A percentile compares a stretch with the other conserved stretches of the same genome.
These are phyloP conservation scores for Hirtodrosophila duncani DNA, from an alignment of 2,888 invertebrate species.

Conservation along the genomic window DNA sequence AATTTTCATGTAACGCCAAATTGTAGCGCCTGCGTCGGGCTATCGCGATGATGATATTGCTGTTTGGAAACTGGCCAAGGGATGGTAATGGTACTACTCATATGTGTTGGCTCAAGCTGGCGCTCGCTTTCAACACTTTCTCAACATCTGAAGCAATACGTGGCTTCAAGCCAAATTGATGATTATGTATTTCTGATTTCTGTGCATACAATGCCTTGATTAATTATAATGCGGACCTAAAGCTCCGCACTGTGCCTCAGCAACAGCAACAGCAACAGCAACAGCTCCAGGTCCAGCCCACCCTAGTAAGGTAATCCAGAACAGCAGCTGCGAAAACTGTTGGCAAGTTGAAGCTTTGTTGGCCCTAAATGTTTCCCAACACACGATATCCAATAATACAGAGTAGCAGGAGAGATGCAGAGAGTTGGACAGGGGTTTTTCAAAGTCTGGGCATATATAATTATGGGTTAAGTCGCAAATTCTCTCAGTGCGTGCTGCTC, in stretches of 20 bases:
- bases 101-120: constrained; percentile 33
- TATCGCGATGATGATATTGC: constrained; percentile 31
- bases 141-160: constrained; percentile 24
- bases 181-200: constrained; percentile 69
- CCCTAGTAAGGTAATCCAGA: too few relatives aligned
- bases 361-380: constrained; percentile 58
- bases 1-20: constrained; percentile 66
- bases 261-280: too few relatives aligned
- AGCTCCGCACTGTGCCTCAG: not conserved
- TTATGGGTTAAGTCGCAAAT: constrained; percentile 46
- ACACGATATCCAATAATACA: too few relatives aligned
- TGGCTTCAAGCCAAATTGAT: constrained; percentile 48
- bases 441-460: constrained; percentile 44
- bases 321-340: constrained; percentile 52
- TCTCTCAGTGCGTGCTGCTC: constrained; percentile 22
- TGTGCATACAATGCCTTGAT: constrained; percentile 59
- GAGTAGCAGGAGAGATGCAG: too few relatives aligned
- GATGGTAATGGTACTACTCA: constrained; percentile 4
- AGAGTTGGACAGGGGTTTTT: too few relatives aligned
- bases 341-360: constrained; percentile 49
- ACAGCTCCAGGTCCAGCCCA: too few relatives aligned
- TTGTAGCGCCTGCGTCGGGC: constrained; percentile 63
- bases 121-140: constrained; percentile 51
- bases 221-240: constrained; percentile 55
- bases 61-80: too few relatives aligned